Conservation (phyloP, 2,113 vertebrate genomes). For the Ia io region DNA sequence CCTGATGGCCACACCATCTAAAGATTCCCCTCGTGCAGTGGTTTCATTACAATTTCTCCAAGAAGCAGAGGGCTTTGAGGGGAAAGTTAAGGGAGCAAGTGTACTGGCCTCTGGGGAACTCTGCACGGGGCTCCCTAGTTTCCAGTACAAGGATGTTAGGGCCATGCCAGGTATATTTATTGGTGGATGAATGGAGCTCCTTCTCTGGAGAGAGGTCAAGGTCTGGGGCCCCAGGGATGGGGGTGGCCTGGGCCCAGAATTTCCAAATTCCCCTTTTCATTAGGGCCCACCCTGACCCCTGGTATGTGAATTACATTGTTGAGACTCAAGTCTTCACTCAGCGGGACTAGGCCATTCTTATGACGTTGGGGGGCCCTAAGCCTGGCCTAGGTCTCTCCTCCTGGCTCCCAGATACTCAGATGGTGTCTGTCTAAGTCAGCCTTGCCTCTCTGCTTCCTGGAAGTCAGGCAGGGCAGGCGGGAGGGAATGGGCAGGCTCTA, state of each 20-base stretch:
- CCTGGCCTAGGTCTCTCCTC: background rate
- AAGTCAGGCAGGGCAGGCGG: background rate
- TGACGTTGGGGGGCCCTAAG: background rate
- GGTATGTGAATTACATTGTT: background rate
- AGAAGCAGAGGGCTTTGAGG: background rate
- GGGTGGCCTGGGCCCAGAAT: background rate
- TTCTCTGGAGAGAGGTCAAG: background rate
- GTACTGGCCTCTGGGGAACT: background rate
- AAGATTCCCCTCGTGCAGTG: background rate
- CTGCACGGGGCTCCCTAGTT: background rate
- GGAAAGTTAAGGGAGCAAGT: background rate
- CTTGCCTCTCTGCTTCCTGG: background rate
- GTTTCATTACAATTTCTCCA: background rate
- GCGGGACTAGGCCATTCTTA: background rate
- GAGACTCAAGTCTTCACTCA: background rate
- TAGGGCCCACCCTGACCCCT: background rate
- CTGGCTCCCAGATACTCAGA: background rate
- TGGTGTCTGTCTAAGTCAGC: background rate
- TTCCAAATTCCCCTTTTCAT: background rate
- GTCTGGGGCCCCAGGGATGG: background rate
- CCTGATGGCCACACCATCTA: background rate
- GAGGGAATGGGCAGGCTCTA: background rate
- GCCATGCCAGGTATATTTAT: background rate
- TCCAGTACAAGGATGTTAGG: background rate
- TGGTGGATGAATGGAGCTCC: background rate